phyloP scores from a whole-genome alignment of 2,113 vertebrate genomes.

The Onychostruthus taczanowskii region DNA sequence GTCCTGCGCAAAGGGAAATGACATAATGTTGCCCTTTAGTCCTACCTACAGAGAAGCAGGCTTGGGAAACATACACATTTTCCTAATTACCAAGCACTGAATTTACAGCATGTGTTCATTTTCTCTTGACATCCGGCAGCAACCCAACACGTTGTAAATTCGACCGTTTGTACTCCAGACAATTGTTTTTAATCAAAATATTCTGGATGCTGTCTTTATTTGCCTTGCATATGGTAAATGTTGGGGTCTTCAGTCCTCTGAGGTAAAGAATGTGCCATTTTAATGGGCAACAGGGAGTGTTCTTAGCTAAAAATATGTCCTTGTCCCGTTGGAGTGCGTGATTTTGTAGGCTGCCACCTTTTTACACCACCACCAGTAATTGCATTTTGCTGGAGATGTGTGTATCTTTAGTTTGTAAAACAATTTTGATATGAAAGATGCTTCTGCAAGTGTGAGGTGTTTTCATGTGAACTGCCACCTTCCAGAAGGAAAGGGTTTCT shows the following conservation, averaged over 20 bases:
- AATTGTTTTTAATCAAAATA: constrained; percentile 47
- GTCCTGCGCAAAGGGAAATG: constrained; percentile 63
- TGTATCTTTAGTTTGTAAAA: neutral
- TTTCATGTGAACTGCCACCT: neutral
- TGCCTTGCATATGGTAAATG: neutral
- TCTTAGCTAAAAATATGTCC: neutral
- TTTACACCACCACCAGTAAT: neutral
- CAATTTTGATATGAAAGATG: neutral
- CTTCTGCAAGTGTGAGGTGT: neutral
- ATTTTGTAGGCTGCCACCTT: neutral
- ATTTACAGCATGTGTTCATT: constrained; percentile 44
- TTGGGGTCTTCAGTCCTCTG: neutral
- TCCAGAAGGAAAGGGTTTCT: neutral
- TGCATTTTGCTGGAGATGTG: neutral
- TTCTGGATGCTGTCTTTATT: constrained; percentile 13
- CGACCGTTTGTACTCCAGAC: neutral
- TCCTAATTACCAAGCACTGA: constrained; percentile 35
- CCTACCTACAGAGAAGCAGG: constrained; percentile 53
- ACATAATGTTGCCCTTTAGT: constrained; percentile 56
- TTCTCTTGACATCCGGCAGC: constrained; percentile 39
- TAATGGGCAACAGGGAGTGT: neutral
- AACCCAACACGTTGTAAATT: neutral
- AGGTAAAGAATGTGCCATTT: constrained; percentile 19
- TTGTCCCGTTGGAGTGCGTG: neutral
- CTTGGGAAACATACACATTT: constrained; percentile 13